Conservation (phyloP, 2,888 invertebrate genomes). For the Brenthis daphne region DNA sequence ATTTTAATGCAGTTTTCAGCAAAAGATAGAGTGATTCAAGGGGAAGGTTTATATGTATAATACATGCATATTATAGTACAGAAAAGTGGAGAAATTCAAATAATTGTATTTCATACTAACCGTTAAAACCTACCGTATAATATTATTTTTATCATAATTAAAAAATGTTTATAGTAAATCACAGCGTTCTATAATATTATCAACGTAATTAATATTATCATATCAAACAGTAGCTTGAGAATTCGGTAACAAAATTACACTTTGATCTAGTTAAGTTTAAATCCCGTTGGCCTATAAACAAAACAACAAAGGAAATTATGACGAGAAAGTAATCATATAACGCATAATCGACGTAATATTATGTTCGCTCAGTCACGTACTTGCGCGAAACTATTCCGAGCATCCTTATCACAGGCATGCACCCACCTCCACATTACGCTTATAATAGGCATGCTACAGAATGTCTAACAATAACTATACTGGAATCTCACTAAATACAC, state of each 20-base stretch:
- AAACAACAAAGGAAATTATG: conserved; percentile 28
- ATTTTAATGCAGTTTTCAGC: too few relatives aligned
- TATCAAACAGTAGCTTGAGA: too few relatives aligned
- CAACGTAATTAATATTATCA: not conserved
- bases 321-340: conserved; percentile 37
- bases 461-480: conserved; percentile 69
- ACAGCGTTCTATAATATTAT: not conserved
- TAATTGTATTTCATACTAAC: too few relatives aligned
- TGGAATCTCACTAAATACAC: conserved; percentile 61
- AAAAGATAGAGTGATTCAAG: too few relatives aligned
- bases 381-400: conserved; percentile 65
- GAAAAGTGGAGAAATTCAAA: too few relatives aligned
- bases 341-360: conserved; percentile 41
- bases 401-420: conserved; percentile 78
- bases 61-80: too few relatives aligned
- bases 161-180: not conserved
- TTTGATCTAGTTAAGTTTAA: conserved; percentile 7
- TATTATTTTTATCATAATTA: too few relatives aligned
- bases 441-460: conserved; percentile 59
- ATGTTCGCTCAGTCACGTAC: conserved; percentile 53
- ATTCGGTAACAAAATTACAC: not conserved
- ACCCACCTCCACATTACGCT: conserved; percentile 63
- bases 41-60: too few relatives aligned
- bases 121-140: too few relatives aligned
- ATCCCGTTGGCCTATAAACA: not conserved